phyloP scores from a whole-genome alignment of 2,797 vertebrate genomes.

The Peromyscus attwateri region DNA sequence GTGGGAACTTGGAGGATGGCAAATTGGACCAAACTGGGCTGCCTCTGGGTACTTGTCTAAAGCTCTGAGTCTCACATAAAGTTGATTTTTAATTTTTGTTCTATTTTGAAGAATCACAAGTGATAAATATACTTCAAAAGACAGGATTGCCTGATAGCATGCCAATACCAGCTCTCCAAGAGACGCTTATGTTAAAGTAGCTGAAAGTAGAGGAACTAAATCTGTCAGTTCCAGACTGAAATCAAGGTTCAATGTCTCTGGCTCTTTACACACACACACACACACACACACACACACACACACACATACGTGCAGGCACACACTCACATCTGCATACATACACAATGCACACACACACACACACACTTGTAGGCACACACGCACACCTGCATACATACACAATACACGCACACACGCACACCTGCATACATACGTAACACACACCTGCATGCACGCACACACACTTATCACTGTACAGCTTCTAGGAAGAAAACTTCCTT shows the following conservation, averaged over 20 bases:
- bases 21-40: background rate
- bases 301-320: fast-evolving
- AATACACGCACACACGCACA: no score
- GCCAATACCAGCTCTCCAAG: background rate
- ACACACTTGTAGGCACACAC: no score
- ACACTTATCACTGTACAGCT: background rate
- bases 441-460: background rate
- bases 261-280: background rate
- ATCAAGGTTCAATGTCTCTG: slow-evolving; percentile 29
- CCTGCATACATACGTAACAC: background rate
- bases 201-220: slow-evolving; percentile 20
- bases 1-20: background rate
- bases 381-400: no score
- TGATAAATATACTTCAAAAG: background rate
- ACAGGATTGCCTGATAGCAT: slow-evolving; percentile 11
- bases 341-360: no score
- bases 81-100: slow-evolving; percentile 18
- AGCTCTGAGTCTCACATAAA: background rate
- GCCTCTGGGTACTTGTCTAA: background rate
- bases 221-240: slow-evolving; percentile 52
- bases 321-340: background rate
- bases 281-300: fast-evolving
- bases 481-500: slow-evolving; percentile 21
- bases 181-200: background rate
- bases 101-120: background rate